Conservation (phyloP, 1,140 invertebrate genomes). For the Littorina saxatilis region DNA sequence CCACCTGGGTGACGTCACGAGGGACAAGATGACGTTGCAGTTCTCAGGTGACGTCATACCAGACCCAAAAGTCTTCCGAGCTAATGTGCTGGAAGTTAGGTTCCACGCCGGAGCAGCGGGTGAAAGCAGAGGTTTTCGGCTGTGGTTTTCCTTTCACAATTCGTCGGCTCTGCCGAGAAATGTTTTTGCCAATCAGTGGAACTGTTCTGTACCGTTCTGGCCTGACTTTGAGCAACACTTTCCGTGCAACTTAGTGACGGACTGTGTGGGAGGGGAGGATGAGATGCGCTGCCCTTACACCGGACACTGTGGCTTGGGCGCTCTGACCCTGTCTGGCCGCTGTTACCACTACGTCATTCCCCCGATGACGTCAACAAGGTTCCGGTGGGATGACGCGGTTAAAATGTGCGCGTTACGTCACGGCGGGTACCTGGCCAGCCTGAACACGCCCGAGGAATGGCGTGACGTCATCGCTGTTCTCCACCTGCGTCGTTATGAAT, state of each 20-base stretch:
- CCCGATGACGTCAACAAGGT: not conserved
- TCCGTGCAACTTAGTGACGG: conserved; percentile 18
- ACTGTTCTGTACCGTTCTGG: conserved; percentile 17
- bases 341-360: conserved; percentile 5
- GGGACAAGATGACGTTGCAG: no score
- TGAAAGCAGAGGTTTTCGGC: not conserved
- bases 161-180: not conserved
- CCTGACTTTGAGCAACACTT: conserved; percentile 11
- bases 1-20: no score
- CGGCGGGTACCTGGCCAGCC: not conserved
- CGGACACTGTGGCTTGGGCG: not conserved
- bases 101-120: no score
- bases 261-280: not conserved
- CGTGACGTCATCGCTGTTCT: not conserved
- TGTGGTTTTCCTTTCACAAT: conserved; percentile 1
- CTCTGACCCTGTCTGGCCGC: not conserved
- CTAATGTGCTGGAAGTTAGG: no score
- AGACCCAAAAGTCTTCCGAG: no score
- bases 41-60: no score
- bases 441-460: not conserved
- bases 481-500: not conserved
- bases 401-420: not conserved
- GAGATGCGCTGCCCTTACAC: conserved; percentile 9
- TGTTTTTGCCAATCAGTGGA: not conserved
- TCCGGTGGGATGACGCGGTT: conserved; percentile 8